These are phyloP conservation scores for Cyprinodon tularosa DNA, from an alignment of 2,113 vertebrate genomes.

Conservation along the genomic window DNA sequence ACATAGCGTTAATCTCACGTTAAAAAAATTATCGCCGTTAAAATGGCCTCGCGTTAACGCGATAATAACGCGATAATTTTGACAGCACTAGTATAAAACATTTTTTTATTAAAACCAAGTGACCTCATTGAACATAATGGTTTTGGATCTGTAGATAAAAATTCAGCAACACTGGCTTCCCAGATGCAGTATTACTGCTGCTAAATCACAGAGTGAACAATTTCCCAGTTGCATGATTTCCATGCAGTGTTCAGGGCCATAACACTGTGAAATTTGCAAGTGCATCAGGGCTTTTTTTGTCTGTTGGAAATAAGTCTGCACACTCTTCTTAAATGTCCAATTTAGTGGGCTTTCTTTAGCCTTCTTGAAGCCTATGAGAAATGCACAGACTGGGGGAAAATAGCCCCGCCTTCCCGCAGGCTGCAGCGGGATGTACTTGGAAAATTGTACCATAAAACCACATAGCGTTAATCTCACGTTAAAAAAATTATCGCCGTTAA, in stretches of 20 bases:
- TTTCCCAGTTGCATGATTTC: conserved; percentile 3
- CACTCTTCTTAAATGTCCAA: conserved; percentile 20
- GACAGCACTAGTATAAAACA: too few relatives aligned
- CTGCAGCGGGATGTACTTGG: too few relatives aligned
- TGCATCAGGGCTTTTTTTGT: conserved; percentile 9
- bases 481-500: too few relatives aligned
- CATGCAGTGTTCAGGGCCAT: neutral
- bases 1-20: too few relatives aligned
- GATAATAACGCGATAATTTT: too few relatives aligned
- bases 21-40: too few relatives aligned
- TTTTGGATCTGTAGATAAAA: neutral
- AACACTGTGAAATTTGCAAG: conserved; percentile 7
- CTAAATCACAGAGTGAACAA: neutral
- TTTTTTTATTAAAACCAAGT: neutral
- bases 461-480: too few relatives aligned
- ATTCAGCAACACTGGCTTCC: neutral
- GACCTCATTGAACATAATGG: neutral
- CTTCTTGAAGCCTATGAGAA: too few relatives aligned
- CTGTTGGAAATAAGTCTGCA: conserved; percentile 13
- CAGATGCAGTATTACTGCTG: conserved; percentile 2
- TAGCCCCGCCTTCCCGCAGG: too few relatives aligned
- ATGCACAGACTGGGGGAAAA: too few relatives aligned
- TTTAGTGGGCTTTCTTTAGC: conserved; percentile 1
- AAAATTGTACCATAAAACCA: too few relatives aligned
- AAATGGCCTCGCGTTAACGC: too few relatives aligned